Evolutionary conservation across 2,888 invertebrate genomes (phyloP), one percentile per base, ranked within the genome.

Genomic region (Tridacna gigas): DNA sequence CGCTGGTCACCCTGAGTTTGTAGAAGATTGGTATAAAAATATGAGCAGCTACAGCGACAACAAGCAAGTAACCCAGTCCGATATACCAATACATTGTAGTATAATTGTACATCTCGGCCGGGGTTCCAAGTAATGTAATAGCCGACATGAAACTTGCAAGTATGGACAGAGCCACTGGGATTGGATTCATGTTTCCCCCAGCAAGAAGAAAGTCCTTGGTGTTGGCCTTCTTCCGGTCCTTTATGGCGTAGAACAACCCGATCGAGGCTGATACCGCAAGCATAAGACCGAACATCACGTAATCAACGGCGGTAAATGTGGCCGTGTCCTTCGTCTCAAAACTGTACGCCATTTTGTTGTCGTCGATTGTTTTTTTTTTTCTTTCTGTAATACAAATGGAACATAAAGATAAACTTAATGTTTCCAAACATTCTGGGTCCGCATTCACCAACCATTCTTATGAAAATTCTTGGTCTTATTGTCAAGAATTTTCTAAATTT

Each of bases 61-160:
- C 93, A 51, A 95, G 86, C 3, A 91, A 60, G 84, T 95, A 95
- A 1, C 91, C 91, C 2, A 93, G 48, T 0, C 92, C 91, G 22
- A 94, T 93, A 86, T 91, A 91, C 84, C 86, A 88, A 79, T 94
- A 94, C 91, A 93, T 92, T n/a, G 94, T 93, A 13, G 93, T 93
- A 79, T 91, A 94, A 79, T 90, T 90, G 86, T 94, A 94, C 89
- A 94, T 93, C 87, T 94, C 94, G 11, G 93, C 92, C 26, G 94
- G 94, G 9, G 92, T 93, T 11, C 94, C 94, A 15, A 94, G 91
- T 67, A 94, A 81, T 12, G 94, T 94, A 47, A 94, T 94, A 79
- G 94, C 94, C 37, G 94, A 94, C 94, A 94, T 94, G 87, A 94
- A 94, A 84, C 93, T 93, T 37, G 94, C 94, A 63, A 94, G 89